Percentiles rank a stretch among this genome's conserved stretches.
phyloP scores from a whole-genome alignment of 2,888 invertebrate genomes.

The Hetaerina titia region DNA sequence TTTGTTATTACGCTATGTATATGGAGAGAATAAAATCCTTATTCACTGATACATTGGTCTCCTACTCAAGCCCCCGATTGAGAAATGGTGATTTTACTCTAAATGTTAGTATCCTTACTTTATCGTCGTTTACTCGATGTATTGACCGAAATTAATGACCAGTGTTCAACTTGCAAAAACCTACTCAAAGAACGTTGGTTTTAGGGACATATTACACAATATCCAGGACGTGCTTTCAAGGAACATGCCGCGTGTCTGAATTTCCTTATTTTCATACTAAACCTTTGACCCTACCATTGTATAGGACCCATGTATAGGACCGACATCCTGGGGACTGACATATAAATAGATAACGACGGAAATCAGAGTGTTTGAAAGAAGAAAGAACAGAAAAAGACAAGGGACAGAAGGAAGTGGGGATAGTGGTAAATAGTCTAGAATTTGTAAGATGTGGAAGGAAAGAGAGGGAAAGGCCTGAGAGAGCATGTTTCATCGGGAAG shows the following conservation, averaged over 20 bases:
- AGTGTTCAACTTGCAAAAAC: neutral
- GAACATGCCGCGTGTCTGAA: neutral
- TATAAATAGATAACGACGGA: slow-evolving; percentile 5
- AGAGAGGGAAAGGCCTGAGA: neutral
- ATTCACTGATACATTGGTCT: no score
- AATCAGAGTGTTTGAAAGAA: neutral
- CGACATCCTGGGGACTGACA: neutral
- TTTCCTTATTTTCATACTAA: neutral
- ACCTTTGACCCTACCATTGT: neutral
- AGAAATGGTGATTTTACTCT: no score
- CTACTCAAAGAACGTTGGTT: neutral
- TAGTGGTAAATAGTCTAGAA: neutral
- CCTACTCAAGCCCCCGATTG: no score
- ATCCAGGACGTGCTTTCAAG: neutral
- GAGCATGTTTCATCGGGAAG: neutral
- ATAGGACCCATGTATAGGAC: neutral
- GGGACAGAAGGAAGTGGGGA: neutral
- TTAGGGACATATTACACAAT: neutral
- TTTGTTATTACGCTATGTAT: no score
- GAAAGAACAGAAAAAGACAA: neutral
- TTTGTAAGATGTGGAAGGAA: neutral
- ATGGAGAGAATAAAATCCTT: no score
- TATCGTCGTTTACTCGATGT: no score
- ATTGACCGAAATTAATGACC: no score
- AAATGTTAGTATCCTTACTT: no score